Conservation (phyloP, 2,113 vertebrate genomes). For the Hemiscyllium ocellatum region DNA sequence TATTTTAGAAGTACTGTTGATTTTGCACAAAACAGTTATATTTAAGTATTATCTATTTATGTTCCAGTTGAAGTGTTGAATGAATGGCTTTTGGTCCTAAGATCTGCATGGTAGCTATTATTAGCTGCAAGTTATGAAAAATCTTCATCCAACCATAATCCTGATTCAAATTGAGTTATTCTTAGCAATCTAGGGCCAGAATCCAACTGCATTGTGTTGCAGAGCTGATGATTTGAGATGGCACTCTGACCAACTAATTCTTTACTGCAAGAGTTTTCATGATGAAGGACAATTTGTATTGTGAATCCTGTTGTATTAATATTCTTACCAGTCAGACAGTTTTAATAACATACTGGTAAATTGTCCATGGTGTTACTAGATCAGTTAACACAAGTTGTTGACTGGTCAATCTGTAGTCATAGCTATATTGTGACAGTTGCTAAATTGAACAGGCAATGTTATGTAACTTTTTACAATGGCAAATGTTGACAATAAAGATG, state of each 20-base stretch:
- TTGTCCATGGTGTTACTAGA: background rate
- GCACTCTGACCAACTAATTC: background rate
- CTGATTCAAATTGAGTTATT: background rate
- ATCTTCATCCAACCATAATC: background rate
- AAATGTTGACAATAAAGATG: background rate
- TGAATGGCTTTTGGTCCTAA: background rate
- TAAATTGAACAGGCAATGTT: background rate
- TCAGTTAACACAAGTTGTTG: background rate
- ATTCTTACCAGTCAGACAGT: background rate
- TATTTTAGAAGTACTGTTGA: background rate
- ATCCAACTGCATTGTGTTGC: background rate
- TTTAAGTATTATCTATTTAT: background rate
- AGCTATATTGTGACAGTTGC: background rate
- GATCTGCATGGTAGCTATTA: background rate
- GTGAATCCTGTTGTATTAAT: background rate
- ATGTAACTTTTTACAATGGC: too few species aligned
- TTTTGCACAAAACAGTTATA: background rate
- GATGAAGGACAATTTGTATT: background rate
- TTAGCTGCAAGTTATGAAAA: conserved; percentile 5
- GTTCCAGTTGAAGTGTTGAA: background rate
- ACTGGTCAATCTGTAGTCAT: background rate
- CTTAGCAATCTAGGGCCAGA: background rate
- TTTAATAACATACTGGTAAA: background rate
- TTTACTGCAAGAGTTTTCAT: background rate
- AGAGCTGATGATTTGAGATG: background rate